Evolutionary conservation across 2,113 vertebrate species (phyloP), one percentile per base, ranked within the genome.

Genomic region (Girardinichthys multiradiatus): DNA sequence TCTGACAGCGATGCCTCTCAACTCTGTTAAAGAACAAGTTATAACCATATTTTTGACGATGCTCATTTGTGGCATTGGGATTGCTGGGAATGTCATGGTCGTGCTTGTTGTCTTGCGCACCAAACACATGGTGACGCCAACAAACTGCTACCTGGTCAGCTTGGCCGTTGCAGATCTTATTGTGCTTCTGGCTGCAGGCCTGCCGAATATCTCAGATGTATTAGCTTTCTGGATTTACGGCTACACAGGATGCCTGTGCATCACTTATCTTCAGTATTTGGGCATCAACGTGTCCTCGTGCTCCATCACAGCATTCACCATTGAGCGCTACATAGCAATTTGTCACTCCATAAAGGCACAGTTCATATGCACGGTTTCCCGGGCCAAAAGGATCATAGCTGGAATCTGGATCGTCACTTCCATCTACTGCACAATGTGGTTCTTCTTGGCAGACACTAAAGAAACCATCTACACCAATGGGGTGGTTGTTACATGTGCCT

Each of bases 111-210:
- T 97, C 67, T 89, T 96, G 61, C 91, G 94, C 62, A 93, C 93
- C 63, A 95, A 93, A 72, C 95, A 96, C 89, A 95, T 95, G 96
- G 92, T 95, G 87, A 97, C 96, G 10, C 94, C 96, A 27, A 97
- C 96, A 45, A 96, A 96, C 90, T 97, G 95, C 76, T 96, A 96
- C 89, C 90, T 96, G 28, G 96, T 96, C 76, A 97, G 95, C 67
- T 91, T 96, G 86, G 96, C 96, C 0, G 80, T 94, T 0, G 95
- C 95, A 0, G 95, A 97, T 81, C 93, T 96, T 62, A 94, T 96
- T 2, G 95, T 96, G 51, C 94, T 96, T 8, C 76, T 96, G 82
- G 94, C 93, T 0, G 95, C 95, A 0, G 94, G 95, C 19, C 93
- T 96, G 72, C 96, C 96, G 24, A 94, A 96, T 30, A 95, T 95